Evolutionary conservation across 2,113 vertebrate species (phyloP), one percentile per base, ranked within the genome.

Genomic region (Tylochromis polylepis): DNA sequence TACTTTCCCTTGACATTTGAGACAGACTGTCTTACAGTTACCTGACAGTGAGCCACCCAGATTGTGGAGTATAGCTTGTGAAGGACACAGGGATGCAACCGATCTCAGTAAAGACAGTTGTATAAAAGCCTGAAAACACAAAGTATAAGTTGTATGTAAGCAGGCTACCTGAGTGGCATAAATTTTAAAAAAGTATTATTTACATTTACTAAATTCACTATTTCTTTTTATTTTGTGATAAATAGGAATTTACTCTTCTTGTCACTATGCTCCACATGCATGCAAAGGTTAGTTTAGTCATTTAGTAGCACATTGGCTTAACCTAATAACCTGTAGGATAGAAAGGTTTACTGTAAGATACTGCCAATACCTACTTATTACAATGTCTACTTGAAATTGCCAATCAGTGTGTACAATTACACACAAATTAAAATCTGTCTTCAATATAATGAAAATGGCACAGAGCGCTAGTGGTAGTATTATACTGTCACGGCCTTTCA

Each of bases 1-100:
- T 36, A 62, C 3, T 9, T 34, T 34, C 59, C 31, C 18, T 62
- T 62, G 34, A 62, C 59, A 62, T 36, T 62, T 0, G 5, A 62
- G 31, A 11, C 59, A 34, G 3, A 34, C 31, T 62, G 5, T 65
- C 31, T 65, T 65, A n/a, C 31, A 24, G 41, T 36, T 31, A 94
- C 91, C 92, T 94, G 80, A 93, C 1, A 6, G 27, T 87, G 83
- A 2, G 65, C 90, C 90, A 94, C 36, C 93, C 91, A 55, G 59
- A 36, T 8, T 10, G 8, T 36, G 90, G 91, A 6, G 27, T 80
- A 82, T 38, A 85, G 84, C 1, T 0, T 2, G 43, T 10, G 46
- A 24, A 20, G 43, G 81, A 75, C 34, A 91, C 0, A 5, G 93
- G 93, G 78, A 94, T 85, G 89, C 94, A 94, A 67, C 91, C 90